phyloP scores from a whole-genome alignment of 2,888 invertebrate species.

The Heteromyza rotundicornis region DNA sequence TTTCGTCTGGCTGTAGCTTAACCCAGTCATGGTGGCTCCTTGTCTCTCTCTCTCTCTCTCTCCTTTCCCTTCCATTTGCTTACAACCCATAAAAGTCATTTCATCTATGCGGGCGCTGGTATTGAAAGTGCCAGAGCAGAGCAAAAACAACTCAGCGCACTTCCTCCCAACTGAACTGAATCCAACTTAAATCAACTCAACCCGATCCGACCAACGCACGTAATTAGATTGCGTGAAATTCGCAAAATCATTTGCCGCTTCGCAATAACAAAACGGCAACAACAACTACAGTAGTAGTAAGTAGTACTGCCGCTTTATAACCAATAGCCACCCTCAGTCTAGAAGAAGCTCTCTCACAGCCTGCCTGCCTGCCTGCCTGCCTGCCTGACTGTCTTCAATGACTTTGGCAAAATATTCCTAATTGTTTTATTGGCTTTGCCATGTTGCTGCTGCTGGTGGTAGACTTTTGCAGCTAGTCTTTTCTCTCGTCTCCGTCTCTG shows the following conservation, averaged over 20 bases:
- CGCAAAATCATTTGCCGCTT: slow-evolving; percentile 9
- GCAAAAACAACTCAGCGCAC: too few species aligned
- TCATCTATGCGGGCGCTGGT: neutral
- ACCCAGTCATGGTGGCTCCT: neutral
- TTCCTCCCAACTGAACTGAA: neutral
- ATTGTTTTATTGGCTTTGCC: slow-evolving; percentile 16
- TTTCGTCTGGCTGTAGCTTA: neutral
- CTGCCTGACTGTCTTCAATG: neutral
- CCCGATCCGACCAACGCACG: slow-evolving; percentile 2
- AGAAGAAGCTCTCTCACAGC: neutral
- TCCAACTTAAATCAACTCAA: neutral
- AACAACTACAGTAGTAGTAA: too few species aligned
- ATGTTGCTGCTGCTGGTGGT: neutral
- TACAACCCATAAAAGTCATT: neutral
- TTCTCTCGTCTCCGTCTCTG: too few species aligned
- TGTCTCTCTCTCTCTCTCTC: neutral
- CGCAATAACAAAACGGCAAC: too few species aligned
- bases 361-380: neutral
- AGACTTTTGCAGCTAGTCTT: neutral
- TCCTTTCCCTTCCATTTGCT: too few species aligned
- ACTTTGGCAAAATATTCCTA: slow-evolving; percentile 8
- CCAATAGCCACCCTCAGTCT: too few species aligned
- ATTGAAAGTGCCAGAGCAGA: too few species aligned
- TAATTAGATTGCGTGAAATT: slow-evolving; percentile 14
- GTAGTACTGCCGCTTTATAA: too few species aligned